Evolutionary conservation across 2,888 invertebrate genomes (phyloP).

Genomic region (Drosophila greeni): DNA sequence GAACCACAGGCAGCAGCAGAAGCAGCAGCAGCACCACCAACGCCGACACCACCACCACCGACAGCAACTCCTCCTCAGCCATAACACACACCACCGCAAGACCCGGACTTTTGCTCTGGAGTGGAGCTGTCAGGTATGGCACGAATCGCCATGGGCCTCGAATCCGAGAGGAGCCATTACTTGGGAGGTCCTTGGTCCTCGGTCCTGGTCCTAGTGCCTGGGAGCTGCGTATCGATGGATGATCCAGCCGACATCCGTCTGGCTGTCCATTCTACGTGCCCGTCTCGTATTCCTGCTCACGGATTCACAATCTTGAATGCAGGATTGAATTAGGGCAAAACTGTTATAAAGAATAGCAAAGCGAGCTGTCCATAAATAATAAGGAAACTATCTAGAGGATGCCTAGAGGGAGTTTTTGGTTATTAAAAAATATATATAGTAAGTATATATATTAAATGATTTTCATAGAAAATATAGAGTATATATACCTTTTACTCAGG

Average conservation of each 20-base stretch:
- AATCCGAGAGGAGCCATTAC: not conserved
- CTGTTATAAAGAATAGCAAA: conserved; percentile 12
- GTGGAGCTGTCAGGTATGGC: conserved; percentile 11
- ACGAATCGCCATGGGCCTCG: conserved; percentile 14
- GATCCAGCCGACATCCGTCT: not conserved
- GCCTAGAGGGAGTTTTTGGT: not conserved
- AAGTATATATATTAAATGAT: not conserved
- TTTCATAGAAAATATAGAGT: not conserved
- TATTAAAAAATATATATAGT: not conserved
- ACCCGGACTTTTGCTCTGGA: not conserved
- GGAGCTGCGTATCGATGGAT: conserved; percentile 3
- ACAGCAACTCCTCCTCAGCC: not conserved
- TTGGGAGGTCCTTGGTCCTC: not conserved
- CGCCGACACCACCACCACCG: not conserved
- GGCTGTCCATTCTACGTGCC: conserved; percentile 11
- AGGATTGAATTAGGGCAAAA: conserved; percentile 6
- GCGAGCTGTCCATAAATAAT: conserved; percentile 11
- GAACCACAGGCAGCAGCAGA: conserved; percentile 4
- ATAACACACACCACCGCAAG: conserved; percentile 8
- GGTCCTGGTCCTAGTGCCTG: not conserved
- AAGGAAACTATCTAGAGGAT: not conserved
- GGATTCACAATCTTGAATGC: conserved; percentile 12
- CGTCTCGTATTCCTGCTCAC: not conserved
- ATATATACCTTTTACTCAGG: no score
- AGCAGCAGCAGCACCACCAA: not conserved